Percentiles rank a stretch among this genome's conserved stretches.
These are phyloP conservation scores for Hylaeus anthracinus DNA, from an alignment of 1,140 invertebrate species.

Conservation along the genomic window DNA sequence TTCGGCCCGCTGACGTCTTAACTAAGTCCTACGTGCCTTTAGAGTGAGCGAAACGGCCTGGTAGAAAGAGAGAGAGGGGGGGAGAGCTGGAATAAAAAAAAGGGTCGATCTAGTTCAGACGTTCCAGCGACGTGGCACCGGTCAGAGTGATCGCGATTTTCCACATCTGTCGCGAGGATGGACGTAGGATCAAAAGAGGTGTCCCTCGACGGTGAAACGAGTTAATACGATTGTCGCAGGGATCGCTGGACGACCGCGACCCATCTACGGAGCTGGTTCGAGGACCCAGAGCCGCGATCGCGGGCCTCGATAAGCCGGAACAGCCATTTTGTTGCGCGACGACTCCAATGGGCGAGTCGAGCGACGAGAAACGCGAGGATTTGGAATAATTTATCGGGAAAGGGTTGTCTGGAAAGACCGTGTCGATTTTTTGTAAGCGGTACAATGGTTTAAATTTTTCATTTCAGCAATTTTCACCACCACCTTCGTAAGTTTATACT, in stretches of 20 bases:
- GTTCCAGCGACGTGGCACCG: slow-evolving; percentile 5
- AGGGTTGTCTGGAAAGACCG: no score
- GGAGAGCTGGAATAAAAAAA: slow-evolving; percentile 2
- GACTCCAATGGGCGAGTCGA: no score
- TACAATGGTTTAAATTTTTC: no score
- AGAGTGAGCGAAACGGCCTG: no score
- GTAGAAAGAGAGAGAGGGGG: slow-evolving; percentile 9
- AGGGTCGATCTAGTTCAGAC: slow-evolving; percentile 37
- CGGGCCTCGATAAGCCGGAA: neutral
- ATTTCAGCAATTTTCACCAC: no score
- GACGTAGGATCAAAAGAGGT: slow-evolving; percentile 48
- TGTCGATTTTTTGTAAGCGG: no score
- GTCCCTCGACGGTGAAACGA: slow-evolving; percentile 49
- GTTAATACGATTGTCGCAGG: slow-evolving; percentile 52
- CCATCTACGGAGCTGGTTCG: neutral
- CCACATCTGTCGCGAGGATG: slow-evolving; percentile 61
- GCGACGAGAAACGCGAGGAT: no score
- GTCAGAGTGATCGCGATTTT: slow-evolving; percentile 54
- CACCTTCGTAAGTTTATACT: no score
- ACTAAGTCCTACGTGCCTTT: slow-evolving; percentile 72
- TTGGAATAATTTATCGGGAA: no score
- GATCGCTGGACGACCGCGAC: neutral
- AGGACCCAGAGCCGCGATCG: neutral
- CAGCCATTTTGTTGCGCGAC: slow-evolving; percentile 17
- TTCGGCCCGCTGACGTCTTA: slow-evolving; percentile 79